Evolutionary conservation across 1,140 invertebrate species (phyloP).

Genomic region (Formica selysi): DNA sequence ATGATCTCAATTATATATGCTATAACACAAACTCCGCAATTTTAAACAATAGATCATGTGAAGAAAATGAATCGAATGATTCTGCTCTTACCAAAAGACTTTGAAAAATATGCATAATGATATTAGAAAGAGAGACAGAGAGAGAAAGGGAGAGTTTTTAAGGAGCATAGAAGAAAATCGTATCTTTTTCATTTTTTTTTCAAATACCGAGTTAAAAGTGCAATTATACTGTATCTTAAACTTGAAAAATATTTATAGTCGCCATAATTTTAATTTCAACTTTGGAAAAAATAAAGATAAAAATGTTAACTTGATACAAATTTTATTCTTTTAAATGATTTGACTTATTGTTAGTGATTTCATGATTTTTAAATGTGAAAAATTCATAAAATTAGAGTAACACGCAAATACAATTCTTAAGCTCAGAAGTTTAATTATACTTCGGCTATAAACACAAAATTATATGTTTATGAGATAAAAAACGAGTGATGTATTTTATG

Average conservation of each 20-base stretch:
- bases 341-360: neutral
- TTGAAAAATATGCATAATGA: constrained; percentile 9
- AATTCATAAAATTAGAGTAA: neutral
- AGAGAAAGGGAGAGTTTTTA: neutral
- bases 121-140: neutral
- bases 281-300: neutral
- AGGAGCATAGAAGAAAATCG: neutral
- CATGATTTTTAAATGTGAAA: neutral
- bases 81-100: neutral
- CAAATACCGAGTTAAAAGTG: too few relatives aligned
- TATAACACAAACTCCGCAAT: constrained; percentile 5
- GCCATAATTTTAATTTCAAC: neutral
- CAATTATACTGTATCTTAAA: neutral
- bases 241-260: neutral
- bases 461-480: neutral
- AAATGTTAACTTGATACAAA: too few relatives aligned
- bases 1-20: constrained; percentile 28
- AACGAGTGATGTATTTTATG: neutral
- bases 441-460: neutral
- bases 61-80: constrained; percentile 3
- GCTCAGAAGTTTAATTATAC: neutral
- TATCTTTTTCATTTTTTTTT: constrained; percentile 2
- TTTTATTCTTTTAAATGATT: neutral
- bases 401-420: neutral
- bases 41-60: constrained; percentile 26